Conservation (phyloP, 2,888 invertebrate genomes). For the Eristalis pertinax region DNA sequence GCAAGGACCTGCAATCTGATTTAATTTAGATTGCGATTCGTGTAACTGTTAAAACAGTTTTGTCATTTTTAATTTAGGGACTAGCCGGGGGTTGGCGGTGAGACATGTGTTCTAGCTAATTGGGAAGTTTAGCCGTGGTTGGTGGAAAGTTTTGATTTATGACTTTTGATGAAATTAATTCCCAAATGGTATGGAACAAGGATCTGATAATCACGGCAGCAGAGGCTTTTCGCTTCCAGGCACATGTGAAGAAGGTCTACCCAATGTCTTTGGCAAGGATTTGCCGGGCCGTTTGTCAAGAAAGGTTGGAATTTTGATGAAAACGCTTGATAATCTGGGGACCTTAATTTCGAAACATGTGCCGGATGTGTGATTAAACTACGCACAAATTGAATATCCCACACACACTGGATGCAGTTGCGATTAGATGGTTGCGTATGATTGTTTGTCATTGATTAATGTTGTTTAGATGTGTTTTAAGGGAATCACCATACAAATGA, state of each 20-base stretch:
- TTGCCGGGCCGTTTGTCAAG: not conserved
- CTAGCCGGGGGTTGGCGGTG: constrained; percentile 20
- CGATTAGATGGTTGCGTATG: too few relatives aligned
- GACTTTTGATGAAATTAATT: not conserved
- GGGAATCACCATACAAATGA: too few relatives aligned
- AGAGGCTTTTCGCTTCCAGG: not conserved
- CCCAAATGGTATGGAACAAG: not conserved
- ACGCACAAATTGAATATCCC: not conserved
- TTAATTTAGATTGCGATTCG: constrained; percentile 51
- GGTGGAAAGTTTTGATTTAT: constrained; percentile 46
- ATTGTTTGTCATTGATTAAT: too few relatives aligned
- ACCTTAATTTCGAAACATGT: not conserved
- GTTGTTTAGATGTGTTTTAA: too few relatives aligned
- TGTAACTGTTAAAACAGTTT: constrained; percentile 37
- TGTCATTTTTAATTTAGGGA: constrained; percentile 59
- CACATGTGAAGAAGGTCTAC: not conserved
- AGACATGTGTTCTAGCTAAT: constrained; percentile 46
- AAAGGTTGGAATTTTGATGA: not conserved
- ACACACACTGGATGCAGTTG: too few relatives aligned
- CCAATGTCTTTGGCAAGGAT: not conserved
- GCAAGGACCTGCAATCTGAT: constrained; percentile 55
- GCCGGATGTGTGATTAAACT: not conserved
- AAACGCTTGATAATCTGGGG: not conserved
- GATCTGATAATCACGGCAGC: not conserved
- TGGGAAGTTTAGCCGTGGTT: constrained; percentile 16